Percentiles rank a stretch among this genome's conserved stretches.
phyloP scores from a whole-genome alignment of 2,113 vertebrate genomes.

The Eptesicus fuscus region DNA sequence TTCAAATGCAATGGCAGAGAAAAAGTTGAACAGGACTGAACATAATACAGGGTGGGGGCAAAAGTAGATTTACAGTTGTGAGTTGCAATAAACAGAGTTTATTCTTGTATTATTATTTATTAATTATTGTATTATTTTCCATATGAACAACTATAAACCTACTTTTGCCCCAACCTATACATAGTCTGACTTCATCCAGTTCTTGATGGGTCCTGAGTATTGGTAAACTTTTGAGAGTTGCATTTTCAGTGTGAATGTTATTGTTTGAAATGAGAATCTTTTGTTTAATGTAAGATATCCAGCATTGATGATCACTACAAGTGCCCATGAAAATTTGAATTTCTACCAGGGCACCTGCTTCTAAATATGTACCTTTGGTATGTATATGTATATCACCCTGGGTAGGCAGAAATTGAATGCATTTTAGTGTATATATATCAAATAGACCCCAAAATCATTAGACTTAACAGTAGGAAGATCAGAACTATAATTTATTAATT shows the following conservation, averaged over 20 bases:
- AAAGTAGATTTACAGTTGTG: background rate
- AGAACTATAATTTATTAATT: background rate
- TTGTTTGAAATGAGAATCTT: background rate
- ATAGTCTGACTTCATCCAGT: background rate
- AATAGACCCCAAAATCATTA: background rate
- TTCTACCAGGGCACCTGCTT: background rate
- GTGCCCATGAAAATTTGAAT: background rate
- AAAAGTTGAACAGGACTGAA: background rate
- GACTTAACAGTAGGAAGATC: background rate
- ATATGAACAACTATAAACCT: background rate
- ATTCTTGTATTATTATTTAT: background rate
- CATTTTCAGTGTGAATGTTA: background rate
- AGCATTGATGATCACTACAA: background rate
- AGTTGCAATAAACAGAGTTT: background rate
- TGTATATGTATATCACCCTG: background rate
- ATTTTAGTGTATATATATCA: background rate
- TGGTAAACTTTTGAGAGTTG: background rate
- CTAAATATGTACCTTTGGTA: background rate
- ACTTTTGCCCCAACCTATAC: background rate
- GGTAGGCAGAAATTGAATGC: background rate
- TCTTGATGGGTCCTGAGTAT: background rate
- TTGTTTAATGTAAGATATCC: background rate
- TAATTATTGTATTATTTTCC: background rate
- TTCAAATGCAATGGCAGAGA: background rate
- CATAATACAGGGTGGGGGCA: background rate